phyloP scores from a whole-genome alignment of 2,888 invertebrate species.

The Adela reaumurella region DNA sequence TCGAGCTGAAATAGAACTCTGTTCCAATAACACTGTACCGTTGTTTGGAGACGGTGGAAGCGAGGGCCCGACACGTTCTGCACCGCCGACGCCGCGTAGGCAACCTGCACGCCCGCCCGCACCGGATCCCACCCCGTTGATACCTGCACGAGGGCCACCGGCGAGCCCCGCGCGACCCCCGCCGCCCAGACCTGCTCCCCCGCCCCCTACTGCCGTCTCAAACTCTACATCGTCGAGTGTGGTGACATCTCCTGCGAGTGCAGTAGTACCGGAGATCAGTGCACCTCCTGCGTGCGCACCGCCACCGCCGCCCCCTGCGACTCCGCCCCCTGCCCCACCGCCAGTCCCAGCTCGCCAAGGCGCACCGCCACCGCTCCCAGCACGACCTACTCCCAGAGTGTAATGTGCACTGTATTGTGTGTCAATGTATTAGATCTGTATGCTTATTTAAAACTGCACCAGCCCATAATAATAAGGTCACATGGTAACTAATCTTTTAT shows the following conservation, averaged over 20 bases:
- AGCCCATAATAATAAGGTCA: no score
- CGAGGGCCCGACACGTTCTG: slow-evolving; percentile 38
- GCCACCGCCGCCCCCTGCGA: slow-evolving; percentile 40
- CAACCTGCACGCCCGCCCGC: slow-evolving; percentile 61
- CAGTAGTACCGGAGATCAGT: slow-evolving; percentile 54
- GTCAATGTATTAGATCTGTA: no score
- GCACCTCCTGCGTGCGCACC: slow-evolving; percentile 67
- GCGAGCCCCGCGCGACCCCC: slow-evolving; percentile 52
- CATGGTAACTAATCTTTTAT: no score
- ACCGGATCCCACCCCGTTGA: slow-evolving; percentile 50
- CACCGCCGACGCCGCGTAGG: slow-evolving; percentile 46
- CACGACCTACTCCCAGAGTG: slow-evolving; percentile 44
- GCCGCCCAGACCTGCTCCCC: slow-evolving; percentile 57
- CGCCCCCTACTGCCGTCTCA: slow-evolving; percentile 49
- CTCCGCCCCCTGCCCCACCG: slow-evolving; percentile 32
- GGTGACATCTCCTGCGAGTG: slow-evolving; percentile 25
- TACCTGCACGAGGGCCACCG: slow-evolving; percentile 42
- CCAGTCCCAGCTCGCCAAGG: slow-evolving; percentile 57
- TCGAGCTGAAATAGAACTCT: slow-evolving; percentile 77
- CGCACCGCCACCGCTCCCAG: slow-evolving; percentile 65
- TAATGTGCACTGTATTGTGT: slow-evolving; percentile 16
- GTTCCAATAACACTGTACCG: slow-evolving; percentile 81
- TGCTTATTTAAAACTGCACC: no score
- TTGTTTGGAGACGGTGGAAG: slow-evolving; percentile 52
- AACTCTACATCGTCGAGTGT: slow-evolving; percentile 35